phyloP scores from a whole-genome alignment of 2,113 vertebrate species.

The Elephas maximus region DNA sequence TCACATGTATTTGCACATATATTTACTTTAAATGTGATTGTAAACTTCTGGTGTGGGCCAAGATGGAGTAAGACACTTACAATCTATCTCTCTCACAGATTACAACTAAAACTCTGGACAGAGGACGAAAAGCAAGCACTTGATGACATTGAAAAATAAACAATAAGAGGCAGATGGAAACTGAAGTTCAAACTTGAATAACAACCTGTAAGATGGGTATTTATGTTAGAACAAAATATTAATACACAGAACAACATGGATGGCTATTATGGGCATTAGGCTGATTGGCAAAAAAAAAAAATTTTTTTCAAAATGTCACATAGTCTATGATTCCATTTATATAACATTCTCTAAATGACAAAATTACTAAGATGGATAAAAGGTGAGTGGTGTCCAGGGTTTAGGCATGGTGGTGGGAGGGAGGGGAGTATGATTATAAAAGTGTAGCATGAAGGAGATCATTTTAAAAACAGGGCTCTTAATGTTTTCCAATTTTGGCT shows the following conservation, averaged over 20 bases:
- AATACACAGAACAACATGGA: too few species aligned
- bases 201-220: not conserved
- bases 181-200: not conserved
- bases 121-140: not conserved
- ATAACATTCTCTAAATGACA: not conserved
- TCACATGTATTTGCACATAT: not conserved
- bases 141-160: not conserved
- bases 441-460: not conserved
- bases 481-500: too few species aligned
- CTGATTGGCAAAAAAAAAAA: not conserved
- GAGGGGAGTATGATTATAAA: not conserved
- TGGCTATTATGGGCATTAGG: not conserved
- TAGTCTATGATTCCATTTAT: not conserved
- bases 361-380: not conserved
- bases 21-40: not conserved
- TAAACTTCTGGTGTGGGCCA: not conserved
- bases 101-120: not conserved
- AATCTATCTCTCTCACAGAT: not conserved
- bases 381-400: not conserved
- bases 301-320: not conserved
- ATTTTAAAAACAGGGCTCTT: too few species aligned
- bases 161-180: not conserved
- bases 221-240: too few species aligned
- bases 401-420: not conserved
- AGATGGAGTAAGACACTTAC: not conserved